These are phyloP conservation scores for Amphipyra berbera DNA, from an alignment of 2,888 invertebrate species.

Conservation along the genomic window DNA sequence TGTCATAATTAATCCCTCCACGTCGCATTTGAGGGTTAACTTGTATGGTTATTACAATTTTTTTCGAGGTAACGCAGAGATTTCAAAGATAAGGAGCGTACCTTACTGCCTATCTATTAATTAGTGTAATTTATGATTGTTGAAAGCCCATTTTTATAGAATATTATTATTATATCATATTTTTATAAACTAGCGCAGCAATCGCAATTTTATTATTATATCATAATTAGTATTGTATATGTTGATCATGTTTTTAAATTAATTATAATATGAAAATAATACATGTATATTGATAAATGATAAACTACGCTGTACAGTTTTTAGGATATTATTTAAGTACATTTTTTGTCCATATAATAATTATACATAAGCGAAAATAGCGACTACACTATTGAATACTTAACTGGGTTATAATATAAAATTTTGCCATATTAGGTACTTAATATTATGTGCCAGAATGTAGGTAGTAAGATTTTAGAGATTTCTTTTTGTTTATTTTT, in stretches of 20 bases:
- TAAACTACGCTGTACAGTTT: conserved; percentile 50
- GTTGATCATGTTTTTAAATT: too few relatives aligned
- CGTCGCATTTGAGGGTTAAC: conserved; percentile 4
- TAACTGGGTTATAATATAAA: conserved; percentile 3
- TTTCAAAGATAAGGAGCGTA: too few relatives aligned
- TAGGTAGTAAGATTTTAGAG: conserved; percentile 38
- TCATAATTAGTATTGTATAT: too few relatives aligned
- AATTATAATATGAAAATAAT: too few relatives aligned
- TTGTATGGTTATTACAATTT: too few relatives aligned
- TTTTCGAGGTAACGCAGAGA: too few relatives aligned
- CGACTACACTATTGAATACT: not conserved
- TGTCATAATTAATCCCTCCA: not conserved
- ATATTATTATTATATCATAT: too few relatives aligned
- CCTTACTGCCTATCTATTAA: too few relatives aligned
- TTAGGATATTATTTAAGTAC: conserved; percentile 54
- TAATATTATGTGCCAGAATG: conserved; percentile 50
- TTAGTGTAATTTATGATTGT: too few relatives aligned
- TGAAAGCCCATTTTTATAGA: too few relatives aligned
- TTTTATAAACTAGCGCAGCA: too few relatives aligned
- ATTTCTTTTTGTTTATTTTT: conserved; percentile 51
- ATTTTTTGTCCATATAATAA: conserved; percentile 23
- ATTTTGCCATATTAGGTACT: conserved; percentile 47
- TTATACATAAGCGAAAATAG: conserved; percentile 17
- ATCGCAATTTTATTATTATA: too few relatives aligned
- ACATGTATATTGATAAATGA: conserved; percentile 5